These are phyloP conservation scores for Syrphus vitripennis DNA, from an alignment of 2,888 invertebrate genomes.

Conservation along the genomic window DNA sequence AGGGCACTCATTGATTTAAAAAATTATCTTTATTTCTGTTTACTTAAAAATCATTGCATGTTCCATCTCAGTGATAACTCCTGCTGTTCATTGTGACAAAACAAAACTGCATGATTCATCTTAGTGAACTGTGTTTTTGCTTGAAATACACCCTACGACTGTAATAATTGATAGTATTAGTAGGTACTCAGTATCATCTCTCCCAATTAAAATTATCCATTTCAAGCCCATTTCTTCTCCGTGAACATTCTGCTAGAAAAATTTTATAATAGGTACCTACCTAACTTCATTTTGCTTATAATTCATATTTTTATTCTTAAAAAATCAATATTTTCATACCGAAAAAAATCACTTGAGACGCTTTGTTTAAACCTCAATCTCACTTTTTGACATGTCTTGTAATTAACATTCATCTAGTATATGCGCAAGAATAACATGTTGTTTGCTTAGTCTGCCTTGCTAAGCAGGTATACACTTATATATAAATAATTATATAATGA, in stretches of 20 bases:
- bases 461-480: neutral
- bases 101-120: constrained; percentile 5
- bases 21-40: neutral
- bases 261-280: too few relatives aligned
- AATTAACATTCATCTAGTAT: neutral
- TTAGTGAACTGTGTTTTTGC: neutral
- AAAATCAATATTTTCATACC: constrained; percentile 30
- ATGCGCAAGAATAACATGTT: constrained; percentile 20
- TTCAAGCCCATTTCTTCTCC: neutral
- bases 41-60: neutral
- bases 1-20: constrained; percentile 6
- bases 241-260: neutral
- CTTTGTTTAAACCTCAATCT: constrained; percentile 12
- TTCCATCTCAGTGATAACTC: neutral
- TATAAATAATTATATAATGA: neutral
- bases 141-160: neutral
- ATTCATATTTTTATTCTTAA: neutral
- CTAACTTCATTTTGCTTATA: too few relatives aligned
- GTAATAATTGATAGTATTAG: neutral
- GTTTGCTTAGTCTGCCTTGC: constrained; percentile 6
- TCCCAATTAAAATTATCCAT: neutral
- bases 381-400: neutral
- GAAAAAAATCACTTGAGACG: constrained; percentile 47
- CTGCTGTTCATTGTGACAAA: neutral
- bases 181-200: neutral